Conservation (phyloP, 2,888 invertebrate species). For the Agrotis exclamationis region DNA sequence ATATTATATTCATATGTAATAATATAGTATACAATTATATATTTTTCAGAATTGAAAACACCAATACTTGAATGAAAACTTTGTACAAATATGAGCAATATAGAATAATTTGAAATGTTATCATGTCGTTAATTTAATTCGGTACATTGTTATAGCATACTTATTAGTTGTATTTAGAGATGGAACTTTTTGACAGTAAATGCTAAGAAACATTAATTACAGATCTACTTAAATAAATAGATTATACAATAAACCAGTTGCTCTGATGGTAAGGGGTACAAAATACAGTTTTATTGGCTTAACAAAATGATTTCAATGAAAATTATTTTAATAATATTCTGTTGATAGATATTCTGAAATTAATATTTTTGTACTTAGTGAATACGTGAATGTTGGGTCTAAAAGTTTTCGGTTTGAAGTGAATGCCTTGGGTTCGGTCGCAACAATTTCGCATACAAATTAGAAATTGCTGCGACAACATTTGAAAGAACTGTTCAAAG, state of each 20-base stretch:
- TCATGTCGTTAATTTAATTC: conserved; percentile 83
- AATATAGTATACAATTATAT: conserved; percentile 83
- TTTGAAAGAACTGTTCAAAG: conserved; percentile 28
- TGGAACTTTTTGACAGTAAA: conserved; percentile 73
- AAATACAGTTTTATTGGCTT: conserved; percentile 84
- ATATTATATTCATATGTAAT: conserved; percentile 80
- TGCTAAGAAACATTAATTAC: conserved; percentile 74
- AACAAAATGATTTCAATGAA: conserved; percentile 80
- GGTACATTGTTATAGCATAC: conserved; percentile 85
- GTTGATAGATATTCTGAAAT: conserved; percentile 85
- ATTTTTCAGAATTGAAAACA: conserved; percentile 88
- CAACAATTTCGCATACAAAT: conserved; percentile 49
- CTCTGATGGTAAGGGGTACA: conserved; percentile 90
- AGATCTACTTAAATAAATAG: conserved; percentile 67
- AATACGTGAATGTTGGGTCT: conserved; percentile 76
- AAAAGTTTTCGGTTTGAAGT: conserved; percentile 66
- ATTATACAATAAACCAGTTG: conserved; percentile 82
- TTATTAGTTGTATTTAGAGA: conserved; percentile 83
- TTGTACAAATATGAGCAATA: conserved; percentile 91
- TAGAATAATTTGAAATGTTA: conserved; percentile 85
- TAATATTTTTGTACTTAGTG: conserved; percentile 90
- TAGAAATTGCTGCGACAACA: conserved; percentile 41
- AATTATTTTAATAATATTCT: conserved; percentile 66
- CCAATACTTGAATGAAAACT: conserved; percentile 89
- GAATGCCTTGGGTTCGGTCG: conserved; percentile 34